Percentiles rank a stretch among this genome's conserved stretches.
Evolutionary conservation across 2,797 vertebrate genomes (phyloP).

Genomic region (Lepus townsendii): DNA sequence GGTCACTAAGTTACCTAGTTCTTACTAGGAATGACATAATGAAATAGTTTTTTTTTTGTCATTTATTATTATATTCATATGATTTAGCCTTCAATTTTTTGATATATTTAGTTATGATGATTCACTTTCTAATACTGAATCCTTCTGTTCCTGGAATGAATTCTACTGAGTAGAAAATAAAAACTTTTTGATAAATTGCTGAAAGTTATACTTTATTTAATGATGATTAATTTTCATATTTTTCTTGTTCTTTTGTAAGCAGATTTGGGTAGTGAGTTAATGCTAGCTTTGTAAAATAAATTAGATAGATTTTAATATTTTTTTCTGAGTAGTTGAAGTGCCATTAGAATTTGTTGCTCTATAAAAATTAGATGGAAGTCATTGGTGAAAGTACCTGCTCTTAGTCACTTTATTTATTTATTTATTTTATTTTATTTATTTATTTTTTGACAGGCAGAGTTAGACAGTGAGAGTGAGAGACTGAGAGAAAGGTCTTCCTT

Average conservation of each 20-base stretch:
- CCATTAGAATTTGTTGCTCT: conserved; percentile 18
- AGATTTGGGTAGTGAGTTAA: conserved; percentile 4
- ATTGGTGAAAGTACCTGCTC: background rate
- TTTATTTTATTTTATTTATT: no score
- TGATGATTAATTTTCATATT: conserved; percentile 8
- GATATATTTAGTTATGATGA: conserved; percentile 9
- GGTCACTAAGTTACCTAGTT: conserved; percentile 37
- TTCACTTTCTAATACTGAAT: background rate
- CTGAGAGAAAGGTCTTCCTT: no score
- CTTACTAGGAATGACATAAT: conserved; percentile 38
- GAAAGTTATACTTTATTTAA: conserved; percentile 33
- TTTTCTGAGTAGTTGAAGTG: conserved; percentile 12
- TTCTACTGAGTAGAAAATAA: background rate
- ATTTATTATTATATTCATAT: conserved; percentile 29
- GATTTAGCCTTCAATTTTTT: conserved; percentile 34
- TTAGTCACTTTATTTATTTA: background rate
- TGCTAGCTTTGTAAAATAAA: conserved; percentile 26
- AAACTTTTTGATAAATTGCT: background rate
- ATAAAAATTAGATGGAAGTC: conserved; percentile 35
- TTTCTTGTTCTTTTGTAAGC: conserved; percentile 45
- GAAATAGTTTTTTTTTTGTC: conserved; percentile 5
- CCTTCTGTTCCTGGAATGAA: conserved; percentile 26
- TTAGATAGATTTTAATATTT: conserved; percentile 25
- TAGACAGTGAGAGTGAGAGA: no score
- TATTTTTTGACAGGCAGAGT: no score